Evolutionary conservation across 1,140 invertebrate species (phyloP), one percentile per base, ranked within the genome.

Genomic region (Bursaphelenchus mucronatus): DNA sequence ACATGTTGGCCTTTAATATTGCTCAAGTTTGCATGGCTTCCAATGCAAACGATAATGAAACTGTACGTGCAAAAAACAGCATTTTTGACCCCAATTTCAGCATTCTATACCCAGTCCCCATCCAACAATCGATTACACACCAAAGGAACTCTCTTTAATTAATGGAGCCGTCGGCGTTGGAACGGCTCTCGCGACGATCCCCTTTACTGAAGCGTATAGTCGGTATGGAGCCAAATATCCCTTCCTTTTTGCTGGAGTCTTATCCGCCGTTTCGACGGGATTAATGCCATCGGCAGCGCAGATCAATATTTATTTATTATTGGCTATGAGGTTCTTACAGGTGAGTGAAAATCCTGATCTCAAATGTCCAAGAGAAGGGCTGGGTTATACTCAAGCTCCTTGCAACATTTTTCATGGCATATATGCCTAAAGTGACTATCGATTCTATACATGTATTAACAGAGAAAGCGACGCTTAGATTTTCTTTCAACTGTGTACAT

Each of bases 191-290:
- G 59, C 59, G 17, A 62, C 59, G 43, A n/a, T 62, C 21, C 59
- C 59, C 0, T 62, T 62, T 44, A 62, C 59, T 4, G 57, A 55
- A 6, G 15, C 39, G 8, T 61, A 55, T n/a, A 61, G n/a, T 61
- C 57, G n/a, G 13, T 62, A 19, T 62, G 47, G 59, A 61, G 57
- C 59, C 13, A 62, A 62, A 62, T 62, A 17, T 1, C 13, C 45
- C n/a, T 53, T 62, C 30, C 40, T 62, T 58, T 21, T 40, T 21
- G 59, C 59, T 30, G 59, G 59, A 51, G 1, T 62, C 1, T 15
- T 62, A 15, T 40, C 21, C 52, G n/a, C 59, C 15, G n/a, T 53
- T 51, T 19, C 41, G 6, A 62, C 59, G 19, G 6, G 15, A 19
- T 17, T 62, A 6, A 53, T 62, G 13, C 59, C 59, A 54, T 15